Evolutionary conservation across 1,140 invertebrate genomes (phyloP).

Genomic region (Thereuonema tuberculata): DNA sequence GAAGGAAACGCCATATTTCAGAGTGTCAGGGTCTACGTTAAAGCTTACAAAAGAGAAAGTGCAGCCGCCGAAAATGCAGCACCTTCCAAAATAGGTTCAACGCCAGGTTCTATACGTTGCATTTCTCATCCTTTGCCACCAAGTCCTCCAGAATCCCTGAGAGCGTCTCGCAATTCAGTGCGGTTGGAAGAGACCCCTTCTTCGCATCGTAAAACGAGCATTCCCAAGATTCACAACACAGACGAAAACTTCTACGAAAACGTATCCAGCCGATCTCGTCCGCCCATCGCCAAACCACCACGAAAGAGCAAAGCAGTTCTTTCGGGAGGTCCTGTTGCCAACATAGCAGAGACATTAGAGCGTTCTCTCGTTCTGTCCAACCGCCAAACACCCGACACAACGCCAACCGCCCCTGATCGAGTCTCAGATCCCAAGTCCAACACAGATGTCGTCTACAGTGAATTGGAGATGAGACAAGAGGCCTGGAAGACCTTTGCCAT

Average conservation of each 20-base stretch:
- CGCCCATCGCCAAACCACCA: background rate
- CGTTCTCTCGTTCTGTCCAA: no score
- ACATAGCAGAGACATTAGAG: background rate
- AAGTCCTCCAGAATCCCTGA: no score
- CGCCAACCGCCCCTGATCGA: background rate
- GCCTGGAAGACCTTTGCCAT: constrained; percentile 9
- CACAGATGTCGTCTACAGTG: background rate
- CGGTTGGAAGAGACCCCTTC: no score
- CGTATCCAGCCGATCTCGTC: background rate
- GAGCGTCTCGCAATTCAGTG: background rate
- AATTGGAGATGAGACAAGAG: background rate
- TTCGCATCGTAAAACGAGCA: no score
- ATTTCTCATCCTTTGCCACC: background rate
- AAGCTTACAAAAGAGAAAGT: background rate
- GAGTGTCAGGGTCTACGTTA: constrained; percentile 10
- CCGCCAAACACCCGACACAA: no score
- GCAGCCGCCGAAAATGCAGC: no score
- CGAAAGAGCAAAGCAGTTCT: background rate
- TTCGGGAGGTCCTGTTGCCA: no score
- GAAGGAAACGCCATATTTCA: constrained; percentile 22
- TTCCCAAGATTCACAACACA: no score
- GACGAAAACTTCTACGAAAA: background rate
- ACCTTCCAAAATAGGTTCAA: background rate
- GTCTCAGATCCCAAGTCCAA: background rate
- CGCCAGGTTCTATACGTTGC: background rate